These are phyloP conservation scores for Anomalospiza imberbis DNA, from an alignment of 2,797 vertebrate genomes.

Conservation along the genomic window DNA sequence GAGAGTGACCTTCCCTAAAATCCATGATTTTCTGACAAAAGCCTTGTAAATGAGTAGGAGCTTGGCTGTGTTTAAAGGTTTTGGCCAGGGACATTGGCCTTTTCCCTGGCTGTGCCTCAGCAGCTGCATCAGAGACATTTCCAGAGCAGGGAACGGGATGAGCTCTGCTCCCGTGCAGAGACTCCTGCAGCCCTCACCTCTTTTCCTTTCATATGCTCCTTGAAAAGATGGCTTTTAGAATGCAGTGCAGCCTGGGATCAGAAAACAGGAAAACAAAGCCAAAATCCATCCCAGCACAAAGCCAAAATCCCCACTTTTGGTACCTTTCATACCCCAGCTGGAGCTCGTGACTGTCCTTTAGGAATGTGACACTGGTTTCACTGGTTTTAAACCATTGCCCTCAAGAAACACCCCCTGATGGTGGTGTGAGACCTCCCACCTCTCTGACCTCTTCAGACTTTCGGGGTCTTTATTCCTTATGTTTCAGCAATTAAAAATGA, in stretches of 20 bases:
- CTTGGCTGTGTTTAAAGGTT: background rate
- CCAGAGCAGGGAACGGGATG: background rate
- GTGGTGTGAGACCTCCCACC: background rate
- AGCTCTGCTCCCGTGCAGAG: too few species aligned
- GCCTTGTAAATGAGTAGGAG: background rate
- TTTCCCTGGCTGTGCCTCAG: background rate
- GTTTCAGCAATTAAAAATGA: background rate
- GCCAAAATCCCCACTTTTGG: background rate
- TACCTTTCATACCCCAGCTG: background rate
- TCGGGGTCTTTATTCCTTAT: background rate
- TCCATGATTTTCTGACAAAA: background rate
- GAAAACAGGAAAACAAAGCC: background rate
- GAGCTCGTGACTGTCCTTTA: background rate
- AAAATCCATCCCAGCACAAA: background rate
- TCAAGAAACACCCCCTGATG: background rate
- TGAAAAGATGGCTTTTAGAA: background rate
- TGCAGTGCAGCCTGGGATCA: background rate
- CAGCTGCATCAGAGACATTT: background rate
- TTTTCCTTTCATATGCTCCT: accelerated
- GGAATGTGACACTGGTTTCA: background rate
- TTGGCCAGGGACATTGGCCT: background rate
- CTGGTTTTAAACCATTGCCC: background rate
- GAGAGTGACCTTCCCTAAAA: background rate
- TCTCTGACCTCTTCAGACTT: background rate
- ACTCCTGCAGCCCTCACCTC: background rate